These are phyloP conservation scores for Masnerella sp. DNA, from an alignment of 2,888 invertebrate species.

Conservation along the genomic window DNA sequence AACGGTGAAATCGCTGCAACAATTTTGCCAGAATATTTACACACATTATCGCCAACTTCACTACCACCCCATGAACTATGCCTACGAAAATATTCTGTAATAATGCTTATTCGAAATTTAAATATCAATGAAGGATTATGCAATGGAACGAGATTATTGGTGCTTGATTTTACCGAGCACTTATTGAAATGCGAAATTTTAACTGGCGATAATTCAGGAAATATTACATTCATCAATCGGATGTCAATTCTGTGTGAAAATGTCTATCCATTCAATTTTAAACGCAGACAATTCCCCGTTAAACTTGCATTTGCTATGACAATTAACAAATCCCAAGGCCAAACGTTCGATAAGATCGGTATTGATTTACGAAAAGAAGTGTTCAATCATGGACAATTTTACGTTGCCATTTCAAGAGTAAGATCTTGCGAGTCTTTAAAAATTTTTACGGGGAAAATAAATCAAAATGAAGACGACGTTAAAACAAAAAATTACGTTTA, in stretches of 20 bases:
- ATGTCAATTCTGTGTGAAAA: not conserved
- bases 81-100: not conserved
- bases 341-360: too few species aligned
- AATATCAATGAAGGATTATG: too few species aligned
- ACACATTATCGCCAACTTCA: constrained; percentile 10
- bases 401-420: too few species aligned
- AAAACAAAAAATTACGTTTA: constrained; percentile 5
- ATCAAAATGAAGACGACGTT: not conserved
- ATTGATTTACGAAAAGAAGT: constrained; percentile 5
- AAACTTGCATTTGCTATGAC: too few species aligned
- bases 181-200: too few species aligned
- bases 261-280: too few species aligned
- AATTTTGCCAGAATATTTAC: constrained; percentile 10
- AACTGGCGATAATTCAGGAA: constrained; percentile 6
- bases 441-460: constrained; percentile 9
- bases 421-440: constrained; percentile 10
- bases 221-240: not conserved
- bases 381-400: too few species aligned
- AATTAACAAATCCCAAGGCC: constrained; percentile 9
- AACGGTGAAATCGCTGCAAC: constrained; percentile 18
- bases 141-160: constrained; percentile 7
- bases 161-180: constrained; percentile 13
- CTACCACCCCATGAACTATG: constrained; percentile 9
- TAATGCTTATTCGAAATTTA: constrained; percentile 11
- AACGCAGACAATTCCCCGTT: constrained; percentile 6